Base-by-base conservation (phyloP, 2,113 vertebrate species). In the Mesoclemmys tuberculata region DNA sequence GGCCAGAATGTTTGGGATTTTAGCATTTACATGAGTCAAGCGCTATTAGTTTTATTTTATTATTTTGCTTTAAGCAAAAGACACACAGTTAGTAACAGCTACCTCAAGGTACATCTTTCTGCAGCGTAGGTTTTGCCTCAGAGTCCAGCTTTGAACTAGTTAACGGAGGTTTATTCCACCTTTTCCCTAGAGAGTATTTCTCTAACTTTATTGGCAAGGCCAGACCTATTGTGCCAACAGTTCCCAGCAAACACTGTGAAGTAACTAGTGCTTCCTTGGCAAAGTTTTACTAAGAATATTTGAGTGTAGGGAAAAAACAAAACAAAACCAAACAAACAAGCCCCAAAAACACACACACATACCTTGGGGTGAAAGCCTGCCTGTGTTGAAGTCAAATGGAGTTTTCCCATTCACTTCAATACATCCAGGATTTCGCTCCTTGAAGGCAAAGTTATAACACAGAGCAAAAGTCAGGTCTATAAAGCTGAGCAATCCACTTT, bases 11-110 rank as follows among this genome's bases (percentile, higher is more conserved):
- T 1, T 2, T 82, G 80, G 80, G 44, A n/a, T 6, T 4, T 12
- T 1, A 11, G 1, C 22, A 3, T 2, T 4, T 35, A 84, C 1
- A 0, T 18, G 5, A 18, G 13, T 2, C 49, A 2, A 0, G 44
- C 38, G 80, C 24, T 54, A 26, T 22, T 1, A 1, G 27, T 22
- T 1, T 1, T 22, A 10, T 61, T 3, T 38, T 4, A 0, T 0
- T 49, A 9, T 31, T 84, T 5, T 52, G 29, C 61, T n/a, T 3
- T 2, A 22, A 46, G 79, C 52, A 85, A 27, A 27, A 31, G 74
- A 48, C n/a, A 3, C 1, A 22, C 31, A 11, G 26, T 2, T 38
- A 2, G 8, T 13, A 29, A 38, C 26, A n/a, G 38, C 12, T 21
- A 31, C 48, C 56, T 56, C 51, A 2, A 2, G 10, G 51, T 5